These are phyloP conservation scores for Aplysia californica DNA, from an alignment of 1,140 invertebrate genomes.

Conservation along the genomic window DNA sequence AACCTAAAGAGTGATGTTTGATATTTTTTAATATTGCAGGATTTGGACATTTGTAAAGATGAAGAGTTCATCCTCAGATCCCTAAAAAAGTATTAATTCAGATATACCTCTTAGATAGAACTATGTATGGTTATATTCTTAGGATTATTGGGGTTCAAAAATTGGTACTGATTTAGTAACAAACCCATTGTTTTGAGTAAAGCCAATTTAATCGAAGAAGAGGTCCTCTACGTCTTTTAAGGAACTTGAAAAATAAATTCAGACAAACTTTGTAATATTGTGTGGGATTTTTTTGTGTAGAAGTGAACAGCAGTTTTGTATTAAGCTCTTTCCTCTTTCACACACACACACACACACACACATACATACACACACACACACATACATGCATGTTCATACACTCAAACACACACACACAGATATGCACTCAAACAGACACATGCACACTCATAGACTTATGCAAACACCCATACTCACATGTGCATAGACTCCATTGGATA, in stretches of 20 bases:
- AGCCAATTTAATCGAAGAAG: background rate
- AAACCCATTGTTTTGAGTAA: background rate
- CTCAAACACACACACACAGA: constrained; percentile 3
- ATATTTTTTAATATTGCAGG: background rate
- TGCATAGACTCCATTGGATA: background rate
- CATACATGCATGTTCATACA: constrained; percentile 1
- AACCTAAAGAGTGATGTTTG: background rate
- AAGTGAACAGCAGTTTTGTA: background rate
- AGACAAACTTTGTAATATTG: background rate
- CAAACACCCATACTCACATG: background rate
- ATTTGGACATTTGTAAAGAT: background rate
- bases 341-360: constrained; percentile 12
- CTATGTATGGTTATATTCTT: background rate
- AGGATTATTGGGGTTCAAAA: background rate
- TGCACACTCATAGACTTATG: too few relatives aligned
- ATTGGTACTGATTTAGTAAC: background rate
- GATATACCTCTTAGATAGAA: background rate
- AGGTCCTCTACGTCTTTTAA: background rate
- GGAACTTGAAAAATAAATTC: too few relatives aligned
- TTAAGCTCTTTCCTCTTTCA: background rate
- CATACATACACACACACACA: constrained; percentile 2
- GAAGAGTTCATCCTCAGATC: background rate
- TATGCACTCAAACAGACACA: background rate
- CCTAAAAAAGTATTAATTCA: background rate
- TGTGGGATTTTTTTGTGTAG: background rate